These are phyloP conservation scores for Paralvinella palmiformis DNA, from an alignment of 1,140 invertebrate genomes.

Conservation along the genomic window DNA sequence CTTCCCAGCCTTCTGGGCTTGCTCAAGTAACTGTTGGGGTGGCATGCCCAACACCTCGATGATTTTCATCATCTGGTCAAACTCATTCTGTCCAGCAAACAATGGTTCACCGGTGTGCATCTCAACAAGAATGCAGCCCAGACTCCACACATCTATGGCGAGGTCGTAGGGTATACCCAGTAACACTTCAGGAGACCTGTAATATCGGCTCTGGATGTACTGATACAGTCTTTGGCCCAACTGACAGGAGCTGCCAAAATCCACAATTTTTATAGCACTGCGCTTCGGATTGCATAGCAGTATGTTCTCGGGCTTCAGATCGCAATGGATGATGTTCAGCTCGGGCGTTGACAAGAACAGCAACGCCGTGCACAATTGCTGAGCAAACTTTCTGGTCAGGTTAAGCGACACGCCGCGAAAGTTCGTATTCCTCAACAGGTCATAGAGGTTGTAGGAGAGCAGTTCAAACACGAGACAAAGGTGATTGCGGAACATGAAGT, in stretches of 20 bases:
- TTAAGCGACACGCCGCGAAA: slow-evolving; percentile 99
- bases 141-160: slow-evolving; percentile 57
- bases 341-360: slow-evolving; percentile 97
- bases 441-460: slow-evolving; percentile 98
- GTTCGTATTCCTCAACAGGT: slow-evolving; percentile 97
- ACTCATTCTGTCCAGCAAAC: slow-evolving; percentile 97
- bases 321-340: slow-evolving; percentile 99
- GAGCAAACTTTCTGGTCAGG: slow-evolving; percentile 98
- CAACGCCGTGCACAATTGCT: slow-evolving; percentile 91
- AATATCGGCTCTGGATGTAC: slow-evolving; percentile 99
- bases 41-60: slow-evolving; percentile 91
- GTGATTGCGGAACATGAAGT: slow-evolving; percentile 94
- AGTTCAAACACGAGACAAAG: slow-evolving; percentile 99
- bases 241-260: slow-evolving; percentile 98
- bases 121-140: slow-evolving; percentile 93
- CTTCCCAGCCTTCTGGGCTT: slow-evolving; percentile 91
- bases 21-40: slow-evolving; percentile 87
- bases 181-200: slow-evolving; percentile 67
- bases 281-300: slow-evolving; percentile 98
- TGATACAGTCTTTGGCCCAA: slow-evolving; percentile 99
- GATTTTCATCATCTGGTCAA: slow-evolving; percentile 99
- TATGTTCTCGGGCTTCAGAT: slow-evolving; percentile 99
- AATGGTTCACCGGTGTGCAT: slow-evolving; percentile 99
- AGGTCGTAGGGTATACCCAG: slow-evolving; percentile 54
- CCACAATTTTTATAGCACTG: slow-evolving; percentile 99